Conservation (phyloP, 2,113 vertebrate genomes). For the Petrocephalus microphthalmus region DNA sequence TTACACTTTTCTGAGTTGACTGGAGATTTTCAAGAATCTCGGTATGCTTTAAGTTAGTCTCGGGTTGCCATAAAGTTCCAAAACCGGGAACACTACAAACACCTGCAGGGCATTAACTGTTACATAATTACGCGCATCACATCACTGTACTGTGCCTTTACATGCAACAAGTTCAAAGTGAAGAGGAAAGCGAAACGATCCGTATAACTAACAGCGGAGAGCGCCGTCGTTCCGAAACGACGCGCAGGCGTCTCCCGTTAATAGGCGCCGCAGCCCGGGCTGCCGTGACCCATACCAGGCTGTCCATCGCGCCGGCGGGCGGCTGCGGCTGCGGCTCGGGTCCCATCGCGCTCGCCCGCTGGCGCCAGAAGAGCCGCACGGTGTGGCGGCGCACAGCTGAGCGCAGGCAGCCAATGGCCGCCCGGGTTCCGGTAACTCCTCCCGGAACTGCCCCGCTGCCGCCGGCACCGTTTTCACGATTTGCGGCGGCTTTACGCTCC, state of each 20-base stretch:
- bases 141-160: background rate
- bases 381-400: background rate
- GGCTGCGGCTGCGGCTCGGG: background rate
- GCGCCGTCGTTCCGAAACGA: background rate
- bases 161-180: background rate
- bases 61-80: background rate
- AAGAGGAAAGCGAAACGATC: slow-evolving; percentile 14
- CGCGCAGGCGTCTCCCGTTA: background rate
- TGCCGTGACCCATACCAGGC: background rate
- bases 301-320: background rate
- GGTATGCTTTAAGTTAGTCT: background rate
- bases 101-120: background rate
- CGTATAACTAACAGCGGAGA: background rate
- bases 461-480: no score
- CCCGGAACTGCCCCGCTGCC: slow-evolving; percentile 27
- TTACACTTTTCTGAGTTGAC: background rate
- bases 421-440: slow-evolving; percentile 45
- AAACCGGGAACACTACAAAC: background rate
- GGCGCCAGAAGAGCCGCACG: background rate
- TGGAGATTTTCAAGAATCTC: background rate
- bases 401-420: slow-evolving; percentile 44
- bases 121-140: background rate
- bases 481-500: background rate
- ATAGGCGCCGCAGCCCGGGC: background rate
- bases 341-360: background rate